Evolutionary conservation across 2,113 vertebrate species (phyloP).

Genomic region (Sciurus niger): DNA sequence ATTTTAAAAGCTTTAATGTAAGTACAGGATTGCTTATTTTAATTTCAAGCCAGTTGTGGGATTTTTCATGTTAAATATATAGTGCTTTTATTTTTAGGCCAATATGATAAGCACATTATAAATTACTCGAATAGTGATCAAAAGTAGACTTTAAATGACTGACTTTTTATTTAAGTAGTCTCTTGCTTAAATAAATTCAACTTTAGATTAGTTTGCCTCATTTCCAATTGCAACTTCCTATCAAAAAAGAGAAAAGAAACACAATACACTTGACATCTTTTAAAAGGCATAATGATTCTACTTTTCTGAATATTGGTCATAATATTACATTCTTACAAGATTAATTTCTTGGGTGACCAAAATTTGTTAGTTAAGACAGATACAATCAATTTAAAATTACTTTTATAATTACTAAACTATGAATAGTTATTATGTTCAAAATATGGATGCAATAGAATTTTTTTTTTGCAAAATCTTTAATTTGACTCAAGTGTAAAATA

Average conservation of each 20-base stretch:
- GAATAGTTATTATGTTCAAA: background rate
- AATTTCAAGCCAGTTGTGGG: background rate
- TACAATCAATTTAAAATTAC: background rate
- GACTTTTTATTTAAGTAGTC: background rate
- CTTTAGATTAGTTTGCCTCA: constrained; percentile 1
- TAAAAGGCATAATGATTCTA: background rate
- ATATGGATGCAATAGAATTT: background rate
- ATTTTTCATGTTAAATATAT: constrained; percentile 38
- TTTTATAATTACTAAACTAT: background rate
- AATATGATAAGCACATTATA: background rate
- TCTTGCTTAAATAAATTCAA: constrained; percentile 14
- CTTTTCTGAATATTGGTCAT: background rate
- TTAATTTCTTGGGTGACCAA: background rate
- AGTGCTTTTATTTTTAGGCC: background rate
- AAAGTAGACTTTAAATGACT: background rate
- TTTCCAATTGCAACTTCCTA: constrained; percentile 29
- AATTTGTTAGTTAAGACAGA: constrained; percentile 27
- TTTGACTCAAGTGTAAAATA: background rate
- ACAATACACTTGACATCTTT: background rate
- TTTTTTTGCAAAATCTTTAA: constrained; percentile 3
- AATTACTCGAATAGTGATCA: background rate
- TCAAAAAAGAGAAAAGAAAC: background rate
- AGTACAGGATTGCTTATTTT: background rate
- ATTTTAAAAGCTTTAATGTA: constrained; percentile 26
- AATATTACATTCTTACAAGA: background rate